Evolutionary conservation across 2,113 vertebrate species (phyloP), one percentile per base, ranked within the genome.

Genomic region (Macquaria australasica): DNA sequence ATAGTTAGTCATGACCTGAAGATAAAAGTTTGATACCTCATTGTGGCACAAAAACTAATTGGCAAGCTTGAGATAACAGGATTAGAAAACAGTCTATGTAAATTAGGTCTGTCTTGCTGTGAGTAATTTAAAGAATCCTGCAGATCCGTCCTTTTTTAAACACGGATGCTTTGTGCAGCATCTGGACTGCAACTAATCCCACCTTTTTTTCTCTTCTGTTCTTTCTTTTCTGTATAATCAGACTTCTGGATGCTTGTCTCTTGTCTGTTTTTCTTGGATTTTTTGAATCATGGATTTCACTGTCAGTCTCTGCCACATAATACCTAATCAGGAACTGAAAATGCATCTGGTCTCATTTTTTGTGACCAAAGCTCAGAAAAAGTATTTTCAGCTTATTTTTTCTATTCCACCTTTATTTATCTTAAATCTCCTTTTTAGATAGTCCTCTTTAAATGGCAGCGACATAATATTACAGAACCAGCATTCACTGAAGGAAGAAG

Each of bases 21-120:
- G 86, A 83, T 76, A 83, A 41, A 73, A 82, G 60, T 69, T 81
- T 72, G 77, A 82, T 84, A 45, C 74, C 59, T 74, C 63, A 20
- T 51, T 10, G 48, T 59, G 75, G 64, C 63, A 39, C 62, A 21
- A 41, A 78, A 80, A 83, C 68, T 88, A 91, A 89, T 89, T 88
- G 73, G 79, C 60, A 3, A 79, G 37, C 50, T 70, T 25, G 6
- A 79, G 87, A 90, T 83, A 88, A 83, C 77, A 48, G 85, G 79
- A 86, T 89, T 72, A 74, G 41, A 20, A 56, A 37, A 48, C 8
- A 23, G 43, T 67, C 25, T 23, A 34, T 83, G 77, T 69, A 68
- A 85, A 88, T 79, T 0, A 66, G 70, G 18, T 25, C 48, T 20
- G 34, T 60, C 8, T 56, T 11, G 51, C 77, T 68, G 58, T 45